These are phyloP conservation scores for Netelia fuscicornis DNA, from an alignment of 2,888 invertebrate species.

Conservation along the genomic window DNA sequence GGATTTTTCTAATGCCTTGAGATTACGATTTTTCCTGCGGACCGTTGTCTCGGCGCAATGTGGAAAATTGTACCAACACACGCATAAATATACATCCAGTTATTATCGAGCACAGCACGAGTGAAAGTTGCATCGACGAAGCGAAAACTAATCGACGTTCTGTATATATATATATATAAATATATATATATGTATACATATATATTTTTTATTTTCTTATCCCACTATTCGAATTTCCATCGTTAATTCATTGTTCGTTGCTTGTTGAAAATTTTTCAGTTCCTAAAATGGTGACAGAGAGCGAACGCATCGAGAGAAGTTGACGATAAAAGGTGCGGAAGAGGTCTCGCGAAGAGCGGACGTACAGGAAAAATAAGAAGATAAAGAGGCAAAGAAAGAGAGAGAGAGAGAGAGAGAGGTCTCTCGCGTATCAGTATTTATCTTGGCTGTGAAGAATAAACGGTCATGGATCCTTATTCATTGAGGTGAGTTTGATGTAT, in stretches of 20 bases:
- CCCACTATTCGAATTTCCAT: not conserved
- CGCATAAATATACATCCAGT: not conserved
- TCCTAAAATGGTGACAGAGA: slow-evolving; percentile 69
- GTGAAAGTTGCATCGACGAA: slow-evolving; percentile 48
- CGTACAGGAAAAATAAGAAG: not conserved
- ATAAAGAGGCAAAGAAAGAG: not conserved
- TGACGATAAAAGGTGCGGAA: slow-evolving; percentile 63
- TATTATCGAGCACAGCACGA: slow-evolving; percentile 14
- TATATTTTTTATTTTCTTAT: not conserved
- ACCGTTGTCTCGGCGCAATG: slow-evolving; percentile 38
- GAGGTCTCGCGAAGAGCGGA: not conserved
- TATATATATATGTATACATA: not conserved
- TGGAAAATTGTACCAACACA: slow-evolving; percentile 51
- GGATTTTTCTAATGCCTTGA: not conserved
- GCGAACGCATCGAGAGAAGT: slow-evolving; percentile 61
- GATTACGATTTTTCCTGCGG: slow-evolving; percentile 1
- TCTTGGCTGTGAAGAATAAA: slow-evolving; percentile 66
- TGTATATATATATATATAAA: no score
- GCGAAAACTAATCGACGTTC: slow-evolving; percentile 27
- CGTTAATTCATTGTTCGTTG: not conserved
- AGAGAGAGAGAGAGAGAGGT: not conserved
- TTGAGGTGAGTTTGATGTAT: slow-evolving; percentile 76
- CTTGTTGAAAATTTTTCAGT: slow-evolving; percentile 57
- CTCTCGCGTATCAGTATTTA: slow-evolving; percentile 61
- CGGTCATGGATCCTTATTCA: slow-evolving; percentile 81